Percentiles rank a stretch among this genome's conserved stretches.
Conservation (phyloP, 2,888 invertebrate species). For the Beris chalybata region DNA sequence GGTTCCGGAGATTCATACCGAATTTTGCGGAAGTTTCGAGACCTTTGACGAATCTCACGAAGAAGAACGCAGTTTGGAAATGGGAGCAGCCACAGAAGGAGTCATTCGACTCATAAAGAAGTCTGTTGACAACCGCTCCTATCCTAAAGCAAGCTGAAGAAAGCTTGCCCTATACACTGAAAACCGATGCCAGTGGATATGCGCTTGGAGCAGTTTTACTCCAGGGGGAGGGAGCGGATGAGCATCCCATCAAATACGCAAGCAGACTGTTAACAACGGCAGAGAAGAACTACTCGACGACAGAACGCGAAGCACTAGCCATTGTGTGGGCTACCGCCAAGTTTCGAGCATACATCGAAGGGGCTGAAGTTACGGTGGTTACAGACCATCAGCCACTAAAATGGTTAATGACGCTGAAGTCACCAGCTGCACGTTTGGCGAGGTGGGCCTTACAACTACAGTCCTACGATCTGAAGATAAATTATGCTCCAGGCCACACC, state of each 20-base stretch:
- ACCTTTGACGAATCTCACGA: slow-evolving; percentile 45
- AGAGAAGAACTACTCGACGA: slow-evolving; percentile 41
- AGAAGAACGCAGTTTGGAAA: slow-evolving; percentile 43
- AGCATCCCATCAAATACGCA: slow-evolving; percentile 44
- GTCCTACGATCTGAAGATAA: neutral
- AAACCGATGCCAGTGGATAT: slow-evolving; percentile 37
- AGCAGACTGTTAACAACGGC: slow-evolving; percentile 43
- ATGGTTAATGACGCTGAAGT: too few relatives aligned
- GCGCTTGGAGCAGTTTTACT: too few relatives aligned
- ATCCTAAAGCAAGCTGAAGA: slow-evolving; percentile 42
- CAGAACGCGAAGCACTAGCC: slow-evolving; percentile 50
- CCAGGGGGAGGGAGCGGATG: too few relatives aligned
- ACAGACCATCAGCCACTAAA: too few relatives aligned
- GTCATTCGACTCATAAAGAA: slow-evolving; percentile 40
- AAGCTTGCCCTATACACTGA: slow-evolving; percentile 42
- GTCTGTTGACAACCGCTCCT: slow-evolving; percentile 40
- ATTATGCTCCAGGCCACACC: neutral
- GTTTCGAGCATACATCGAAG: slow-evolving; percentile 53
- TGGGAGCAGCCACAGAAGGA: slow-evolving; percentile 44
- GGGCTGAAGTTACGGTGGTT: slow-evolving; percentile 40
- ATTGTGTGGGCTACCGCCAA: slow-evolving; percentile 48
- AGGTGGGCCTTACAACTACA: slow-evolving; percentile 1
- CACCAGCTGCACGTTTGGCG: neutral
- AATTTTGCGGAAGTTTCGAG: slow-evolving; percentile 40
- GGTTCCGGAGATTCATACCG: slow-evolving; percentile 38